phyloP scores from a whole-genome alignment of 2,797 vertebrate species.

The Gadopsis bispinosus region DNA sequence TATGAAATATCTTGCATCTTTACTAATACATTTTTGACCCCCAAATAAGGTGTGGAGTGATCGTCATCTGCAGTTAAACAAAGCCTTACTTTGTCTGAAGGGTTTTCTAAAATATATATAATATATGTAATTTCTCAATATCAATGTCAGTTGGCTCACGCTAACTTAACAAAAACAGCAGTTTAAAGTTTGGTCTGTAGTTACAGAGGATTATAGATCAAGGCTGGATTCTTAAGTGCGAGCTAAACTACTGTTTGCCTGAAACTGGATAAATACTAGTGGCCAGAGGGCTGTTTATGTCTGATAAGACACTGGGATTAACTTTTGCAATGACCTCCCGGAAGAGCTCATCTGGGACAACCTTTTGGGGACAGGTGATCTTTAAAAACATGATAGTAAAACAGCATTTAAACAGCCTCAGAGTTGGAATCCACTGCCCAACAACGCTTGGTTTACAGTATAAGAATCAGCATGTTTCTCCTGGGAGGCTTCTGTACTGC shows the following conservation, averaged over 20 bases:
- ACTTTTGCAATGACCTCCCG: slow-evolving; percentile 32
- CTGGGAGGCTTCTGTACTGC: slow-evolving; percentile 30
- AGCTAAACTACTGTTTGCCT: slow-evolving; percentile 23
- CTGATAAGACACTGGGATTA: slow-evolving; percentile 46
- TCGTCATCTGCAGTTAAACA: not conserved
- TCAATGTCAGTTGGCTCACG: not conserved
- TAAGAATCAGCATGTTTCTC: slow-evolving; percentile 39
- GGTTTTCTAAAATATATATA: not conserved
- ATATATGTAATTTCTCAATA: slow-evolving; percentile 5
- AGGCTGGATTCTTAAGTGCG: slow-evolving; percentile 26
- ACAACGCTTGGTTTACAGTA: slow-evolving; percentile 20
- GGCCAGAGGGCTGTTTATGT: slow-evolving; percentile 36
- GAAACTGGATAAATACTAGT: slow-evolving; percentile 23
- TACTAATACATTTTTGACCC: not conserved
- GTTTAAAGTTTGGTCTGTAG: slow-evolving; percentile 20
- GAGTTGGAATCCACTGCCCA: not conserved
- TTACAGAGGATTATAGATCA: slow-evolving; percentile 41
- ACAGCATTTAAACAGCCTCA: not conserved
- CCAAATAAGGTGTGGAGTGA: not conserved
- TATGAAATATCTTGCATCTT: not conserved
- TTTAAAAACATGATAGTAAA: slow-evolving; percentile 2
- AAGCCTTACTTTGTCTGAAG: not conserved
- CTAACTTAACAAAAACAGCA: slow-evolving; percentile 14
- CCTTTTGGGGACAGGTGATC: slow-evolving; percentile 13
- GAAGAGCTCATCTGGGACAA: slow-evolving; percentile 10